Conservation (phyloP, 2,113 vertebrate species). For the Capreolus pygargus region DNA sequence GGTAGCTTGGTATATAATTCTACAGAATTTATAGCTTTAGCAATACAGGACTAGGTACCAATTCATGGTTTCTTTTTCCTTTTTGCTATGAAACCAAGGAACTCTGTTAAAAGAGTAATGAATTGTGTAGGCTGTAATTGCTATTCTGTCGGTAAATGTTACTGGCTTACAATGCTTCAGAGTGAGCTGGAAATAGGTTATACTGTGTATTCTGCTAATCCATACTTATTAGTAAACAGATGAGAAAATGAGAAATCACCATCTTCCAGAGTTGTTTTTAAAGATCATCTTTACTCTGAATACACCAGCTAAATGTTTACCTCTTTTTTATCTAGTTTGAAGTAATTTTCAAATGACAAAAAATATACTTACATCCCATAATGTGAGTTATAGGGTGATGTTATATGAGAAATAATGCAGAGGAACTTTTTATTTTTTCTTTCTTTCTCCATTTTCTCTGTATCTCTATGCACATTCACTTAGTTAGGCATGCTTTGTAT, state of each 20-base stretch:
- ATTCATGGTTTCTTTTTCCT: slow-evolving; percentile 47
- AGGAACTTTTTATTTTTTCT: not conserved
- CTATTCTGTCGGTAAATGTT: slow-evolving; percentile 44
- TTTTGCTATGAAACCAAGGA: slow-evolving; percentile 62
- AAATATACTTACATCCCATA: not conserved
- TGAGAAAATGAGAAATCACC: not conserved
- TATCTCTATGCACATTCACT: not conserved
- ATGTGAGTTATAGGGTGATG: not conserved
- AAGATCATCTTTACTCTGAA: not conserved
- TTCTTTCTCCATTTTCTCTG: not conserved
- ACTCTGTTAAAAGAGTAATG: slow-evolving; percentile 55
- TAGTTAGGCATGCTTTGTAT: not conserved
- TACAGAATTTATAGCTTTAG: slow-evolving; percentile 47
- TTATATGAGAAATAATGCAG: not conserved
- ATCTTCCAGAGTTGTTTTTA: not conserved
- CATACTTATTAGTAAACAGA: slow-evolving; percentile 45
- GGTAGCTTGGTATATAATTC: slow-evolving; percentile 23
- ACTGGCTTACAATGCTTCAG: slow-evolving; percentile 1
- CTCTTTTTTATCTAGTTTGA: not conserved
- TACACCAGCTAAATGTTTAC: not conserved
- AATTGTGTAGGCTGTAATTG: slow-evolving; percentile 71
- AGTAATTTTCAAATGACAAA: not conserved
- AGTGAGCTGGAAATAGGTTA: not conserved
- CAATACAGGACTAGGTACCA: slow-evolving; percentile 9
- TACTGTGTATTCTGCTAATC: not conserved